Evolutionary conservation across 2,113 vertebrate species (phyloP).

Genomic region (Oreotrochilus melanogaster): DNA sequence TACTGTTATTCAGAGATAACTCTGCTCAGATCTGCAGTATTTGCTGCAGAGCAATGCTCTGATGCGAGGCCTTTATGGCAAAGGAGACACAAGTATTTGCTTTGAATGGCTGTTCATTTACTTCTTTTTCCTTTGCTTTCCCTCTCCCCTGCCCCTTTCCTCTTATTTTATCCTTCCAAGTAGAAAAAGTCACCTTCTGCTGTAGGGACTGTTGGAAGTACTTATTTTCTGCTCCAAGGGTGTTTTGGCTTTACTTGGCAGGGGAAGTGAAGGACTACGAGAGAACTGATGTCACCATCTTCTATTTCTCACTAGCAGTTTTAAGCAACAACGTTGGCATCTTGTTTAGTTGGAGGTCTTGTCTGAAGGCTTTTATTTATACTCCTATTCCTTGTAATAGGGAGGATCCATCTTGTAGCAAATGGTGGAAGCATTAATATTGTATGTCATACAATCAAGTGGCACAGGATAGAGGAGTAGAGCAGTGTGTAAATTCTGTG

Average conservation of each 20-base stretch:
- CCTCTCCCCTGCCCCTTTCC: background rate
- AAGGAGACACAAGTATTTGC: background rate
- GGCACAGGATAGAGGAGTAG: background rate
- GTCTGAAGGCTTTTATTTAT: background rate
- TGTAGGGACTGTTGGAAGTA: background rate
- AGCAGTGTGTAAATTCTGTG: background rate
- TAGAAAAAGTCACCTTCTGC: background rate
- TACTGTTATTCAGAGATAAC: conserved; percentile 41
- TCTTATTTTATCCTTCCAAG: background rate
- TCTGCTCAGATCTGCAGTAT: background rate
- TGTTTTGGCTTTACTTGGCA: background rate
- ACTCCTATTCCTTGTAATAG: background rate
- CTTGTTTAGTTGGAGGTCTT: background rate
- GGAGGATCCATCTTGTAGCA: background rate
- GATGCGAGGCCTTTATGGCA: background rate
- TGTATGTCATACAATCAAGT: background rate
- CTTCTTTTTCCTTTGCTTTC: background rate
- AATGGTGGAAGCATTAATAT: background rate
- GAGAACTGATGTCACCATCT: background rate
- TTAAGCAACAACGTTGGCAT: background rate
- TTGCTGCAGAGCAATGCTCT: background rate
- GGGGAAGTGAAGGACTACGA: background rate
- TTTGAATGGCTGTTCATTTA: background rate
- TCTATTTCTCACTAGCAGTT: background rate
- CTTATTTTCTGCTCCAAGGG: background rate